Conservation (phyloP, 2,113 vertebrate species). For the Paedocypris sp. region DNA sequence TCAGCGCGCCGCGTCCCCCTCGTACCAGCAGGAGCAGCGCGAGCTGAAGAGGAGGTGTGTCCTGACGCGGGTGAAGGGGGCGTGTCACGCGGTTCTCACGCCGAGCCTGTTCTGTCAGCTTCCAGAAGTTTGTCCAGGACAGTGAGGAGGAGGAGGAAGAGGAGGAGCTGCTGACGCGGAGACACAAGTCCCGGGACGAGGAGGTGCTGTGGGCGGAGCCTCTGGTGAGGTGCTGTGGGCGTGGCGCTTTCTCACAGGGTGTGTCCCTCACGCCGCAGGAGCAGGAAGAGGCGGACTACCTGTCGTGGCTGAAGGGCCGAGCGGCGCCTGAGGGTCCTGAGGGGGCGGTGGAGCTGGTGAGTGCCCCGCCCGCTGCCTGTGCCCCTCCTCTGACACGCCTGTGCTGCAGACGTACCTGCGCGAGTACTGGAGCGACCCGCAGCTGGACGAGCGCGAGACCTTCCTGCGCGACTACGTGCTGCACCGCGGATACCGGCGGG, state of each 20-base stretch:
- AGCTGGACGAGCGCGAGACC: constrained; percentile 70
- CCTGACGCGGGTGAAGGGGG: no score
- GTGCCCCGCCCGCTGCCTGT: no score
- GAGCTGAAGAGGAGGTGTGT: constrained; percentile 76
- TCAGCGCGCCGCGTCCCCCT: constrained; percentile 62
- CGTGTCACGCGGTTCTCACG: no score
- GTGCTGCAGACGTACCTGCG: constrained; percentile 72
- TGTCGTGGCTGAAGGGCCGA: constrained; percentile 81
- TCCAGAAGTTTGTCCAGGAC: constrained; percentile 69
- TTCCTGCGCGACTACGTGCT: constrained; percentile 82
- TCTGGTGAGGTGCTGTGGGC: not conserved
- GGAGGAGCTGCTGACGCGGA: constrained; percentile 57
- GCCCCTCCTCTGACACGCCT: no score
- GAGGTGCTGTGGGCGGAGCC: constrained; percentile 51
- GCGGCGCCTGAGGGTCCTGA: constrained; percentile 48
- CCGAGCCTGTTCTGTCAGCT: constrained; percentile 63
- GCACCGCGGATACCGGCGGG: constrained; percentile 69
- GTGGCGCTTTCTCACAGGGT: no score
- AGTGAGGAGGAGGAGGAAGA: constrained; percentile 54
- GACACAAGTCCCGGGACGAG: constrained; percentile 65
- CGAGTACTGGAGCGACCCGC: constrained; percentile 76
- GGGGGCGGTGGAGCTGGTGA: constrained; percentile 73
- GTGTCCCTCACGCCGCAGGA: no score
- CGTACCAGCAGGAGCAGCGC: constrained; percentile 76
- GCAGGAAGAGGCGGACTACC: constrained; percentile 68